A percentile compares a stretch with the other conserved stretches of the same genome.
phyloP scores from a whole-genome alignment of 2,113 vertebrate genomes.

The Apteryx owenii region DNA sequence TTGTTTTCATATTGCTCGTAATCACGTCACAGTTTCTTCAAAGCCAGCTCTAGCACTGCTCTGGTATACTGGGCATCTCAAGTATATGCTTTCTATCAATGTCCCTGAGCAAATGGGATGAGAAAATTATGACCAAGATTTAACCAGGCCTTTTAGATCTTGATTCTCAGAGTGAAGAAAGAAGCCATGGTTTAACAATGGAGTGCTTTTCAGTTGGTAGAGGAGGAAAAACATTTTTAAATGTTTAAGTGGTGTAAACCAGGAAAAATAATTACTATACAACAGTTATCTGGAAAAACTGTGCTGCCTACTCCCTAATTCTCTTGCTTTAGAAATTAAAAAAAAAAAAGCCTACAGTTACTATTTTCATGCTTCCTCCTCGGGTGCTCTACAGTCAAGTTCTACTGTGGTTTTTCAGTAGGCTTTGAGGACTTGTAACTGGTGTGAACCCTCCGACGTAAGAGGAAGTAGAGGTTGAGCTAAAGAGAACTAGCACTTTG shows the following conservation, averaged over 20 bases:
- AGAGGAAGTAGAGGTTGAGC: slow-evolving; percentile 24
- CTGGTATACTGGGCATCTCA: background rate
- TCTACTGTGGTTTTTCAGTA: background rate
- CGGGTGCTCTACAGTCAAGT: background rate
- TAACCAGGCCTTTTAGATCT: background rate
- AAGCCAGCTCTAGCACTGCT: background rate
- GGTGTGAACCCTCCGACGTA: background rate
- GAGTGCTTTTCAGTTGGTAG: background rate
- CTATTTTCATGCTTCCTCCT: background rate
- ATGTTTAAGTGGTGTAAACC: background rate
- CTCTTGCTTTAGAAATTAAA: background rate
- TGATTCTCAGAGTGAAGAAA: background rate
- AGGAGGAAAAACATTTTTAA: background rate
- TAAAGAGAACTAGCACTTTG: fast-evolving
- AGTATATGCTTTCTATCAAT: background rate
- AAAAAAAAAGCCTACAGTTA: background rate
- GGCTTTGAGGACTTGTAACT: background rate
- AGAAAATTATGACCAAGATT: background rate
- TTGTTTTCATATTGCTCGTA: background rate
- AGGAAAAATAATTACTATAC: background rate
- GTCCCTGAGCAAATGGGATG: background rate
- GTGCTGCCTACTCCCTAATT: background rate
- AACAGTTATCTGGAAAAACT: background rate
- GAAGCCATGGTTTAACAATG: background rate
- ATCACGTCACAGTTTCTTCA: background rate